Conservation (phyloP, 2,113 vertebrate species). For the Anas platyrhynchos region DNA sequence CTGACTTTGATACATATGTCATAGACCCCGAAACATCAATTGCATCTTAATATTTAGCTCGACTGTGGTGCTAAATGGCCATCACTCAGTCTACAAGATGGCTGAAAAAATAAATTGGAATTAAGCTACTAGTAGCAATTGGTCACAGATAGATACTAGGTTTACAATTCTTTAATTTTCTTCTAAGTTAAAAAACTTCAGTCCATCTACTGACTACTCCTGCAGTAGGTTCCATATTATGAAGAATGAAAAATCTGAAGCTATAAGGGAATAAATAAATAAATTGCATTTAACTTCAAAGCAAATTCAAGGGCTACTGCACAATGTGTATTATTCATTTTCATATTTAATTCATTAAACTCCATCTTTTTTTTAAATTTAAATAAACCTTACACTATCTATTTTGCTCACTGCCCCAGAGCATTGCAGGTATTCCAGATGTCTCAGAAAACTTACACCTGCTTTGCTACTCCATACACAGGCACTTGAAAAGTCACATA, state of each 20-base stretch:
- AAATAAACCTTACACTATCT: background rate
- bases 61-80: background rate
- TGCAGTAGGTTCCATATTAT: background rate
- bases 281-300: constrained; percentile 23
- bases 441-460: background rate
- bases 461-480: background rate
- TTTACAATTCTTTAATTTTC: constrained; percentile 8
- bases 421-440: background rate
- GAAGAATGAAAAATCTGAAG: background rate
- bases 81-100: background rate
- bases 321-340: constrained; percentile 45
- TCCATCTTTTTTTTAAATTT: background rate
- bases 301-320: background rate
- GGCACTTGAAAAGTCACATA: background rate
- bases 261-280: background rate
- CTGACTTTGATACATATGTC: background rate
- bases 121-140: constrained; percentile 2
- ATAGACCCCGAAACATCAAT: background rate
- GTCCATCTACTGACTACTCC: background rate
- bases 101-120: constrained; percentile 7
- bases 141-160: background rate
- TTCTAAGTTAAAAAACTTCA: background rate
- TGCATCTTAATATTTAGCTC: background rate
- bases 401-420: background rate
- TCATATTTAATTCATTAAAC: constrained; percentile 55